Evolutionary conservation across 2,888 invertebrate genomes (phyloP).

Genomic region (Andrena marginata): DNA sequence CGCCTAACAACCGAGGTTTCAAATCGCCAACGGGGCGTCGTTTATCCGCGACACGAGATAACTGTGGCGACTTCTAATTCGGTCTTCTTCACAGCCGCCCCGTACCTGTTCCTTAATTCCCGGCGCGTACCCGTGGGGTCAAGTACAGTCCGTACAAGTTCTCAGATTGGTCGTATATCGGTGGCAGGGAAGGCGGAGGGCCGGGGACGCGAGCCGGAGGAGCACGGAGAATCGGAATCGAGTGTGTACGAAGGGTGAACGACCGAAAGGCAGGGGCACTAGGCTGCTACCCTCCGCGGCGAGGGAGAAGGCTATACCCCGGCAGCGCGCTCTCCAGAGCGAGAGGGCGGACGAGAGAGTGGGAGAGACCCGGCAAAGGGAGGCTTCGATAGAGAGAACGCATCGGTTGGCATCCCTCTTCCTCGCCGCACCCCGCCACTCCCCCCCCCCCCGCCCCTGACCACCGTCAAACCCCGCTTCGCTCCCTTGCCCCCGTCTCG

Average conservation of each 20-base stretch:
- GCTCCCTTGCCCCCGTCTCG: slow-evolving; percentile 52
- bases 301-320: slow-evolving; percentile 65
- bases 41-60: neutral
- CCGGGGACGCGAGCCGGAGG: slow-evolving; percentile 33
- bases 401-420: slow-evolving; percentile 54
- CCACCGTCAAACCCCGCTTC: slow-evolving; percentile 6
- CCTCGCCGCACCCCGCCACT: neutral
- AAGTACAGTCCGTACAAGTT: slow-evolving; percentile 74
- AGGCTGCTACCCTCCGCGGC: slow-evolving; percentile 84
- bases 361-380: slow-evolving; percentile 48
- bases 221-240: slow-evolving; percentile 73
- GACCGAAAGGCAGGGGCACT: slow-evolving; percentile 84
- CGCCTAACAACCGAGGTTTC: no score
- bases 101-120: slow-evolving; percentile 54
- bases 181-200: slow-evolving; percentile 1
- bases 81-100: neutral
- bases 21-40: no score
- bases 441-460: no score
- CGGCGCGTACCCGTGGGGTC: slow-evolving; percentile 70
- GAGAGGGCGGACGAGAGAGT: slow-evolving; percentile 37
- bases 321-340: slow-evolving; percentile 41
- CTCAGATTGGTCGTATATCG: slow-evolving; percentile 63
- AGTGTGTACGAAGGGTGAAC: slow-evolving; percentile 80
- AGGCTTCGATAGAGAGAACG: slow-evolving; percentile 66
- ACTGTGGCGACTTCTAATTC: neutral